A percentile compares a stretch with the other conserved stretches of the same genome.
These are phyloP conservation scores for Ectemnius lituratus DNA, from an alignment of 2,888 invertebrate genomes.

Conservation along the genomic window DNA sequence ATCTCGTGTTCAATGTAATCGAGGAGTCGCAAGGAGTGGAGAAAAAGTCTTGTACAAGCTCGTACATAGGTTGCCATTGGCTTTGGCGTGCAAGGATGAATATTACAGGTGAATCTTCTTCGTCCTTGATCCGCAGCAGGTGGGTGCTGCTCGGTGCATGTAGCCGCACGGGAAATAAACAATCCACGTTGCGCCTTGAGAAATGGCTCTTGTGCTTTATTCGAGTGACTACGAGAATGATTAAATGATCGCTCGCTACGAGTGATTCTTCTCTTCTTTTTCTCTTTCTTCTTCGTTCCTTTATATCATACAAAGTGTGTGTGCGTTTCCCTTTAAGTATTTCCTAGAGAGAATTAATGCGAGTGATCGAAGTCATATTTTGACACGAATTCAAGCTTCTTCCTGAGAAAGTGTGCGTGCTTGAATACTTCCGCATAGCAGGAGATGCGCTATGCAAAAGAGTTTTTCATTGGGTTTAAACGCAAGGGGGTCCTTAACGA, in stretches of 20 bases:
- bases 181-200: conserved; percentile 39
- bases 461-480: conserved; percentile 12
- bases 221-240: conserved; percentile 32
- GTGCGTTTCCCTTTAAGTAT: background rate
- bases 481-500: conserved; percentile 43
- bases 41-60: too few species aligned
- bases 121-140: conserved; percentile 54
- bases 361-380: too few species aligned
- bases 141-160: conserved; percentile 45
- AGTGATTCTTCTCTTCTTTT: background rate
- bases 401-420: too few species aligned
- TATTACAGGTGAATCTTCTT: background rate
- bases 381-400: too few species aligned
- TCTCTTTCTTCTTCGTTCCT: background rate
- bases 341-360: background rate
- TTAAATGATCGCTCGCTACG: conserved; percentile 38
- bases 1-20: too few species aligned
- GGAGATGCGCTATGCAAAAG: background rate
- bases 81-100: too few species aligned
- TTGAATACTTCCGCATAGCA: conserved; percentile 38
- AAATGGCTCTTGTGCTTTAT: conserved; percentile 35
- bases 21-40: too few species aligned
- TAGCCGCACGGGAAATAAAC: conserved; percentile 43
- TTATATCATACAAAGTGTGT: too few species aligned
- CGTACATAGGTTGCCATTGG: too few species aligned